Conservation (phyloP, 2,797 vertebrate species). For the Ptychadena robeensis region DNA sequence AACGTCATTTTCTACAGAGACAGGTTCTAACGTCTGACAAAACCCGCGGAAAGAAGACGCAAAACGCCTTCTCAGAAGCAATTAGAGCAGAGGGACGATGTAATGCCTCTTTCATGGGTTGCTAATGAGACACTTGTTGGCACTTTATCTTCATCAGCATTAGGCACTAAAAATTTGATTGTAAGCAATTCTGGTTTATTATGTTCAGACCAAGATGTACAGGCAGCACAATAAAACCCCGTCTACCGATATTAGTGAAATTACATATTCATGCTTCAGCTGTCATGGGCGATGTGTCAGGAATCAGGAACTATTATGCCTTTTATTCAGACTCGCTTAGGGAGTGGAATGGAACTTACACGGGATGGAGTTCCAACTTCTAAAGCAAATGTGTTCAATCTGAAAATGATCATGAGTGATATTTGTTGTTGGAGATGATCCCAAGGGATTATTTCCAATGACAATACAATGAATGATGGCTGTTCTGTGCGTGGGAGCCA, state of each 20-base stretch:
- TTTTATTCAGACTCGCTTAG: conserved; percentile 39
- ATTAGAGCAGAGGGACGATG: conserved; percentile 37
- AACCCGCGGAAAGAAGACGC: neutral
- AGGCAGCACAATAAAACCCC: neutral
- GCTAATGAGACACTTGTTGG: conserved; percentile 45
- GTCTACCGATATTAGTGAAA: neutral
- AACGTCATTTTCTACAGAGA: conserved; percentile 20
- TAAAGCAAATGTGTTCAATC: no score
- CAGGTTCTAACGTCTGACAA: conserved; percentile 37
- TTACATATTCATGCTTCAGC: conserved; percentile 61
- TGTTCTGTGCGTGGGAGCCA: no score
- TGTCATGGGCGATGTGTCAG: conserved; percentile 60
- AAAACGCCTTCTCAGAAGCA: conserved; percentile 43
- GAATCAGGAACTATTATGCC: conserved; percentile 54
- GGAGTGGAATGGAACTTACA: neutral
- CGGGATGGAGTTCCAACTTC: neutral
- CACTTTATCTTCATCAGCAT: conserved; percentile 52
- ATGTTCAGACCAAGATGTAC: neutral
- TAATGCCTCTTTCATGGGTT: conserved; percentile 34
- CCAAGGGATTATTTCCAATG: no score
- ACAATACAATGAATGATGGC: no score
- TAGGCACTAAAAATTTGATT: conserved; percentile 3
- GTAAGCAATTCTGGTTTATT: conserved; percentile 4
- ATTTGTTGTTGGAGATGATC: no score
- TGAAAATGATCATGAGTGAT: no score